Base-by-base conservation (phyloP, 2,888 invertebrate species). In the Lasioglossum malachurum region DNA sequence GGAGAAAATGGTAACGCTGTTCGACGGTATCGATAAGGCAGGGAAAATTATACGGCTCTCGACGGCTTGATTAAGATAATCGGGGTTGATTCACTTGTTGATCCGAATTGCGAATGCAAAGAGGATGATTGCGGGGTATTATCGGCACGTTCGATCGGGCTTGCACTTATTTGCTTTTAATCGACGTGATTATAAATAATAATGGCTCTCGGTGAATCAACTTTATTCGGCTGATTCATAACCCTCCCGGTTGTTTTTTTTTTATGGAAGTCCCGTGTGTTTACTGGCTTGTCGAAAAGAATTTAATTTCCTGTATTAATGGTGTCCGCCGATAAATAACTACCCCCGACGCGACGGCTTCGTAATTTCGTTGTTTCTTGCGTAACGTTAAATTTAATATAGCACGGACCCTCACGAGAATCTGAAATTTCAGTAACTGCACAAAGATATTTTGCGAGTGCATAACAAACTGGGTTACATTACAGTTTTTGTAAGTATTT, bases 51-150 rank as follows among this genome's bases (percentile, higher is more conserved):
- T 46, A 5, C 44, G 44, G 44, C 31, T 38, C 44, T 57, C n/a
- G 19, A 57, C 57, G 38, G 23, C 31, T 23, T 46, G 75, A 60
- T 82, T 80, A 76, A 60, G 64, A 49, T 19, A 57, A 64, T 57
- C 14, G n/a, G 35, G 14, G n/a, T n/a, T 19, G 69, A 57, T 74
- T 60, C 83, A 78, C 77, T 84, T 83, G 77, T 84, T 84, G 83
- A 83, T 82, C 72, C 75, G 19, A 23, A n/a, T 44, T 23, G 41
- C 8, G 38, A 31, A 19, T 27, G 31, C 57, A 44, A 76, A 76
- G 44, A 57, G 64, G 38, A 16, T 31, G 64, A 64, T 64, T 44
- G 64, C 57, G 14, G 14, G 31, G 44, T 31, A 44, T 76, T 64
- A 76, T 64, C 44, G 12, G 41, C 44, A 27, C 44, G 60, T 46